Percentiles rank a stretch among this genome's conserved stretches.
Conservation (phyloP, 2,797 vertebrate species). For the Bradypus variegatus region DNA sequence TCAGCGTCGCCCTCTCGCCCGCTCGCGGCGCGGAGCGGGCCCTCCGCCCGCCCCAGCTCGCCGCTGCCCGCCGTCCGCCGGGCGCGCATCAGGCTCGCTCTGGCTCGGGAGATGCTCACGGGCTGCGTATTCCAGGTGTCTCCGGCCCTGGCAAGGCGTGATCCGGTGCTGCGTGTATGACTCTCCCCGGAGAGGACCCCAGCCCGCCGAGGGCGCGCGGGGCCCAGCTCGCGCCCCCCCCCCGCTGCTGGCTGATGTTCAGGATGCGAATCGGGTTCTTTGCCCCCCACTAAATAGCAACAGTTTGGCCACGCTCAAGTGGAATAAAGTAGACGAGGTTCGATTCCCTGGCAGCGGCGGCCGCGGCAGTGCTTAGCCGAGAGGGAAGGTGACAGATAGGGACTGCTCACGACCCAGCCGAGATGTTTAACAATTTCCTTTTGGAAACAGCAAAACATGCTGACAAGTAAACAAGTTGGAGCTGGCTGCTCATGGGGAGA, state of each 20-base stretch:
- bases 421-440: conserved; percentile 58
- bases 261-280: conserved; percentile 32
- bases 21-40: background rate
- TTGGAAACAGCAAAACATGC: conserved; percentile 40
- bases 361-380: background rate
- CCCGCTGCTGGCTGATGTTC: conserved; percentile 6
- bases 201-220: background rate
- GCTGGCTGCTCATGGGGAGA: conserved; percentile 42
- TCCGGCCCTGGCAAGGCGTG: conserved; percentile 42
- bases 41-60: conserved; percentile 33
- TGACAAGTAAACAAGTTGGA: conserved; percentile 68
- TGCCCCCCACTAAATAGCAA: conserved; percentile 66
- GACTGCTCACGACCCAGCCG: conserved; percentile 49
- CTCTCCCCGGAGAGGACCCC: conserved; percentile 23
- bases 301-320: conserved; percentile 73
- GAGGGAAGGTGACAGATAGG: conserved; percentile 64
- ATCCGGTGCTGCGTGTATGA: background rate
- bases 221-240: conserved; percentile 14
- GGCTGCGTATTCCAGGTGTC: conserved; percentile 58
- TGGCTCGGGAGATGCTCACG: conserved; percentile 58
- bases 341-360: conserved; percentile 1
- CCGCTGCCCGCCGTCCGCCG: conserved; percentile 6
- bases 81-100: conserved; percentile 58
- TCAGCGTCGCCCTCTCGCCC: background rate
- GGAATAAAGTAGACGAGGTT: conserved; percentile 69